Evolutionary conservation across 2,113 vertebrate genomes (phyloP).

Genomic region (Cyphotilapia sp.): DNA sequence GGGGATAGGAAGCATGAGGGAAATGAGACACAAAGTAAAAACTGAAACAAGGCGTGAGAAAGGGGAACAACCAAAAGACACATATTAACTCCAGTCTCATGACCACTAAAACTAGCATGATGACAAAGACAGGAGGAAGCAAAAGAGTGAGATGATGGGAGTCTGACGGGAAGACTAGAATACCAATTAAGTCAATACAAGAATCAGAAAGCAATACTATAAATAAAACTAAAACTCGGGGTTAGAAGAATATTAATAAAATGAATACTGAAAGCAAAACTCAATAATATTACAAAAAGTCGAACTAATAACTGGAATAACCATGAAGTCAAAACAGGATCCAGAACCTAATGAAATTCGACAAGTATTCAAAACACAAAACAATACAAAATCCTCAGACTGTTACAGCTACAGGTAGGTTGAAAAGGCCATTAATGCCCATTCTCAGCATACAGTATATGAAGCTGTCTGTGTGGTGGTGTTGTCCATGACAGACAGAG

Average conservation of each 20-base stretch:
- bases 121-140: not conserved
- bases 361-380: not conserved
- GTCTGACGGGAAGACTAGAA: not conserved
- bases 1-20: not conserved
- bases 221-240: not conserved
- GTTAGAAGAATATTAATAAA: not conserved
- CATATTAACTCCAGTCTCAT: not conserved
- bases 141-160: not conserved
- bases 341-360: not conserved
- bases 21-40: not conserved
- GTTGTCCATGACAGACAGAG: not conserved
- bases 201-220: not conserved
- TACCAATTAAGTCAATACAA: not conserved
- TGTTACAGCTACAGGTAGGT: not conserved
- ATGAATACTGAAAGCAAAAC: not conserved
- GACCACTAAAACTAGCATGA: not conserved
- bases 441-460: not conserved
- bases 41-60: not conserved
- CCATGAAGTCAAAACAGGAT: not conserved
- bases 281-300: not conserved
- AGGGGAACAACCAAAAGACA: not conserved
- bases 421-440: not conserved
- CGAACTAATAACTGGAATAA: not conserved
- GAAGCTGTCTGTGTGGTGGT: not conserved
- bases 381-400: not conserved